Conservation (phyloP, 2,113 vertebrate species). For the Phainopepla nitens region DNA sequence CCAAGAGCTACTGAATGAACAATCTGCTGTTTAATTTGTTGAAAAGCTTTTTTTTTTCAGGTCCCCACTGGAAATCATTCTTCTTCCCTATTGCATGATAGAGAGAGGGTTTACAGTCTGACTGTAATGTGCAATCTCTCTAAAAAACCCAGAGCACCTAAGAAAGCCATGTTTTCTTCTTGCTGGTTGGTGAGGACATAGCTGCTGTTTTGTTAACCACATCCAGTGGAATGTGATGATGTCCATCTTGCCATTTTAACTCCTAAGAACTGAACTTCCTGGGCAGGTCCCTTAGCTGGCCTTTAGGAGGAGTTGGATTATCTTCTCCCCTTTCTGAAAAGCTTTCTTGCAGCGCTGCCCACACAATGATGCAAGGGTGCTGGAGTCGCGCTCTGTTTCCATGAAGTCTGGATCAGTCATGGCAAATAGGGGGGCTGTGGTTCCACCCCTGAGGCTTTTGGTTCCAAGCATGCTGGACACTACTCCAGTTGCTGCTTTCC, state of each 20-base stretch:
- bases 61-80: background rate
- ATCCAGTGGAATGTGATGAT: background rate
- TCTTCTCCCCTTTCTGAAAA: background rate
- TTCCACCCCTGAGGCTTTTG: fast-evolving
- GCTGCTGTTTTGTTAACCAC: background rate
- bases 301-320: background rate
- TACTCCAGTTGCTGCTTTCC: background rate
- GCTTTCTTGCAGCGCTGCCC: background rate
- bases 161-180: background rate
- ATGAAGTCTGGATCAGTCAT: background rate
- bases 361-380: background rate
- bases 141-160: background rate
- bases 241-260: background rate
- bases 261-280: background rate
- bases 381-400: background rate
- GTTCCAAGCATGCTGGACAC: background rate
- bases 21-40: background rate
- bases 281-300: background rate
- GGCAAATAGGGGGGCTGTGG: background rate
- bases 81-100: background rate
- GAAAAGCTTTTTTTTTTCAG: background rate
- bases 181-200: background rate
- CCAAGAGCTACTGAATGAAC: background rate
- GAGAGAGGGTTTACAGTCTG: background rate
- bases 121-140: background rate